A percentile compares a stretch with the other conserved stretches of the same genome.
These are phyloP conservation scores for Ptyas mucosa DNA, from an alignment of 2,113 vertebrate genomes.

Conservation along the genomic window DNA sequence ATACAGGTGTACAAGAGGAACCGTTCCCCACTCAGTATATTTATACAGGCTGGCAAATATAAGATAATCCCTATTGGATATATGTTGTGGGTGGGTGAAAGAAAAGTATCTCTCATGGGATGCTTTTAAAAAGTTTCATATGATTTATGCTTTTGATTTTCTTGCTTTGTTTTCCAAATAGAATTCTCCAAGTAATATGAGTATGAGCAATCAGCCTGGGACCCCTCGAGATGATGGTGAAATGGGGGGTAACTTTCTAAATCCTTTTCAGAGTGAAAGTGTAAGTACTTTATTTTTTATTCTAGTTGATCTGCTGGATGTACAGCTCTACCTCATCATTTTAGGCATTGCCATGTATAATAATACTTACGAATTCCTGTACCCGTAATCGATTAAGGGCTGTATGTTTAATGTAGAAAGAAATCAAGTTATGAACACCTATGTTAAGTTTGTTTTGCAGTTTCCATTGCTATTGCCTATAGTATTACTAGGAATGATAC, in stretches of 20 bases:
- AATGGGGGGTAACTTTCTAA: constrained; percentile 97
- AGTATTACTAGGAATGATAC: not conserved
- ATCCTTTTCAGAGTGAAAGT: constrained; percentile 97
- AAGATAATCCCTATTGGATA: not conserved
- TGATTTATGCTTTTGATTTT: constrained; percentile 17
- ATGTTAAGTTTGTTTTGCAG: not conserved
- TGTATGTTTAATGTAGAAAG: not conserved
- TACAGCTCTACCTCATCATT: not conserved
- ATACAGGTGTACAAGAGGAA: not conserved
- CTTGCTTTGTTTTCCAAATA: constrained; percentile 59
- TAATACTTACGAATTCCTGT: not conserved
- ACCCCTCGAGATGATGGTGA: constrained; percentile 96
- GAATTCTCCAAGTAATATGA: constrained; percentile 98
- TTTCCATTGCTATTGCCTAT: not conserved
- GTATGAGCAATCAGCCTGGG: constrained; percentile 97
- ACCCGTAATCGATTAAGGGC: not conserved
- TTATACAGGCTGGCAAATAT: not conserved
- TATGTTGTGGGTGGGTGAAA: not conserved
- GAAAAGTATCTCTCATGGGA: not conserved
- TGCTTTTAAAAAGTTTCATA: constrained; percentile 24
- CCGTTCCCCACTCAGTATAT: not conserved
- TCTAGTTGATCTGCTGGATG: not conserved
- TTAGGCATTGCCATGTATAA: not conserved
- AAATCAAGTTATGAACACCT: not conserved
- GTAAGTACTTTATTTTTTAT: constrained; percentile 68